phyloP scores from a whole-genome alignment of 2,797 vertebrate genomes.

The Melanotaenia pygmaea region DNA sequence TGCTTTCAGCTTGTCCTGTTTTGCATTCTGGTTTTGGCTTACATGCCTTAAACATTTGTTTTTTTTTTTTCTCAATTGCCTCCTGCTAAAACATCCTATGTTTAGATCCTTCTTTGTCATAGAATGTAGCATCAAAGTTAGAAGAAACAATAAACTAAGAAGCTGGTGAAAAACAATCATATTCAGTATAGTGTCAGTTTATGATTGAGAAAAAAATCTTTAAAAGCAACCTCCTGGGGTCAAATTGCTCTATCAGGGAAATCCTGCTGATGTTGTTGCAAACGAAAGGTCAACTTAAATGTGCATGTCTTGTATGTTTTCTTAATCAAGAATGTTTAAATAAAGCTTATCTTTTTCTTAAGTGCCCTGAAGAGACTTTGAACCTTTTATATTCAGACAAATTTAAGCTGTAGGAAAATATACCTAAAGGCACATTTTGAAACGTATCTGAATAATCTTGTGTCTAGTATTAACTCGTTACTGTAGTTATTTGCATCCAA shows the following conservation, averaged over 20 bases:
- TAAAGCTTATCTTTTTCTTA: not conserved
- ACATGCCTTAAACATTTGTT: no score
- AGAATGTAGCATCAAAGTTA: not conserved
- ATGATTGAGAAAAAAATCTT: not conserved
- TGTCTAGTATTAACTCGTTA: not conserved
- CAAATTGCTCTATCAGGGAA: not conserved
- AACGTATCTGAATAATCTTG: not conserved
- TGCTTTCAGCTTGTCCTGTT: no score
- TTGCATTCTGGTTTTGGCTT: no score
- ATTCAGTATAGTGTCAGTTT: not conserved
- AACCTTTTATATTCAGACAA: conserved; percentile 3
- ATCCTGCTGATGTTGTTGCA: not conserved
- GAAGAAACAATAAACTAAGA: not conserved
- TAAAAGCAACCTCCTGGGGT: not conserved
- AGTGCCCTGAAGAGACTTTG: conserved; percentile 6
- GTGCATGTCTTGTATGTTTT: not conserved
- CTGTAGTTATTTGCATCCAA: not conserved
- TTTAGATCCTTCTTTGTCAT: no score
- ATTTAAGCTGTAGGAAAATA: conserved; percentile 4
- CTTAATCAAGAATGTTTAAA: conserved; percentile 2
- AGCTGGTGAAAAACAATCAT: not conserved
- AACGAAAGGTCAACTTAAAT: not conserved
- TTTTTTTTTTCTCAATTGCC: no score
- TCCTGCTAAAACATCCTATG: no score
- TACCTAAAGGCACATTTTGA: not conserved